phyloP scores from a whole-genome alignment of 1,140 invertebrate species.

The Parasteatoda tepidariorum region DNA sequence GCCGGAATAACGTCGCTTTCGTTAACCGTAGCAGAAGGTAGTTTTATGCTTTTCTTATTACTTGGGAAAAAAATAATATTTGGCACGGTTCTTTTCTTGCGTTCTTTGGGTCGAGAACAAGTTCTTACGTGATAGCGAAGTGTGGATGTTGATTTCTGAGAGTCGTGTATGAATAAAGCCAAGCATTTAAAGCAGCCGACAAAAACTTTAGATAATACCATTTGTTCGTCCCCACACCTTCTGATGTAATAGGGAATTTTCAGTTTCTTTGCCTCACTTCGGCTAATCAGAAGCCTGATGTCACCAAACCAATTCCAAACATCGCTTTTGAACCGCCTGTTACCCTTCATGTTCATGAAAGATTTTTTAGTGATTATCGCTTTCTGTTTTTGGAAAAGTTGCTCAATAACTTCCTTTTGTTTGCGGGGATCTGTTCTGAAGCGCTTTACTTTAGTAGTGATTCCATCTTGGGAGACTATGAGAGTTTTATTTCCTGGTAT shows the following conservation, averaged over 20 bases:
- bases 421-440: constrained; percentile 42
- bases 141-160: constrained; percentile 49
- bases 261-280: constrained; percentile 44
- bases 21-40: constrained; percentile 15
- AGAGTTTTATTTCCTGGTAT: not conserved
- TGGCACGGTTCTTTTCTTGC: constrained; percentile 32
- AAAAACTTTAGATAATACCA: constrained; percentile 43
- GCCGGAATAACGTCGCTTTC: constrained; percentile 20
- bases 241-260: constrained; percentile 54
- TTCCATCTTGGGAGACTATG: not conserved
- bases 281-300: constrained; percentile 47
- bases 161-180: constrained; percentile 45
- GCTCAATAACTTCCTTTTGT: constrained; percentile 47
- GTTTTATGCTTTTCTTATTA: constrained; percentile 5
- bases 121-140: constrained; percentile 42
- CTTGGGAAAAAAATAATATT: constrained; percentile 47
- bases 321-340: constrained; percentile 46
- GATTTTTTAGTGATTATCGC: constrained; percentile 31
- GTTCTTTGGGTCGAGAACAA: constrained; percentile 30
- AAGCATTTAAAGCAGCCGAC: constrained; percentile 48
- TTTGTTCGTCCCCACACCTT: constrained; percentile 46
- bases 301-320: constrained; percentile 56
- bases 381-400: constrained; percentile 46
- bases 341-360: constrained; percentile 56
- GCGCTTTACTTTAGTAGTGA: not conserved